Evolutionary conservation across 2,888 invertebrate genomes (phyloP), one percentile per base, ranked within the genome.

Genomic region (Maniola hyperantus): DNA sequence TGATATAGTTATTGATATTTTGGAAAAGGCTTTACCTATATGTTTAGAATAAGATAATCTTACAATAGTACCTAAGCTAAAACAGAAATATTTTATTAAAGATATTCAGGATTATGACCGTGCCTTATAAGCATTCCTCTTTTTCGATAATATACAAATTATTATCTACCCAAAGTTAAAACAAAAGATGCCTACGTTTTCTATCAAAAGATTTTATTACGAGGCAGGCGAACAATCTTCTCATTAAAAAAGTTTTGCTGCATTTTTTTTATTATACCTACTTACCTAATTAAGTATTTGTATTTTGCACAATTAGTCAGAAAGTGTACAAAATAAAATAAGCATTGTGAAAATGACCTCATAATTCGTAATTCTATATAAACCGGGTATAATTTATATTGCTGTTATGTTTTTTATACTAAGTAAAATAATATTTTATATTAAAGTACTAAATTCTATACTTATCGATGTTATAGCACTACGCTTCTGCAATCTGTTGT

Each of bases 1-100:
- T 15, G 44, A 59, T 65, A 36, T 64, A 26, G 48, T 13, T 54
- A 36, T 54, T 8, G 2, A 18, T 61, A 39, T 61, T 61, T 51
- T 61, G 20, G 15, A 48, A 36, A 33, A 50, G 6, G 57, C 57
- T 64, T 64, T 64, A 55, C 34, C 26, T 26, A 26, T 26, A 36
- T 51, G 57, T 58, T 59, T 59, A 59, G 48, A 59, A 15, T 59
- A 46, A 46, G 15, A 18, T 33, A 39, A 13, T 44, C 5, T n/a
- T 46, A n/a, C 1, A 44, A 5, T 2, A 44, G n/a, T n/a, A 26
- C 26, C 26, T 26, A 46, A 46, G 11, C 46, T 46, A 13, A 46
- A 39, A 39, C 39, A 11, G 39, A 11, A 39, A 39, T 39, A 39
- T 39, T 39, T 39, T 39, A 39, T 2, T 11, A 39, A 8, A 39